phyloP scores from a whole-genome alignment of 2,113 vertebrate species.

The Pollachius pollachius region DNA sequence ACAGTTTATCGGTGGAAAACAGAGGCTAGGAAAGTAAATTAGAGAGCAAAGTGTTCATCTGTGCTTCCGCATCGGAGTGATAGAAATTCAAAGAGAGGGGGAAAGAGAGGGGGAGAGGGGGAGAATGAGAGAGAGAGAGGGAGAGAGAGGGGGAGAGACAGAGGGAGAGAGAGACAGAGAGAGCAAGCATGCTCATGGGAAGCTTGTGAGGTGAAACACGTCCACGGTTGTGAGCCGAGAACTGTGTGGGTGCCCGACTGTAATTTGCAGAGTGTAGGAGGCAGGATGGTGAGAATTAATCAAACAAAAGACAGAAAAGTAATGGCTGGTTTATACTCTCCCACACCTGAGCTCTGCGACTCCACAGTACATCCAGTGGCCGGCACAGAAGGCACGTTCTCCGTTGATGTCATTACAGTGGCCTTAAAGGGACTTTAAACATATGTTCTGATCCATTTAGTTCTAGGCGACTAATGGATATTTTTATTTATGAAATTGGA shows the following conservation, averaged over 20 bases:
- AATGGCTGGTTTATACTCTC: slow-evolving; percentile 19
- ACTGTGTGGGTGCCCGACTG: not conserved
- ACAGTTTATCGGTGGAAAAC: not conserved
- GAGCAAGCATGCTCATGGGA: too few species aligned
- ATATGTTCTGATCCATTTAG: not conserved
- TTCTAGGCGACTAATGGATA: too few species aligned
- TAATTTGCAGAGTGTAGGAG: slow-evolving; percentile 15
- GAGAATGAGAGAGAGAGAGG: too few species aligned
- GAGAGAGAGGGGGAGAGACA: too few species aligned
- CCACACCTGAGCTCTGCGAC: slow-evolving; percentile 42
- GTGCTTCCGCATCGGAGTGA: too few species aligned
- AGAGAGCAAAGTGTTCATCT: too few species aligned
- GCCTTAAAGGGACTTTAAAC: slow-evolving; percentile 23
- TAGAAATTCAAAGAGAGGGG: too few species aligned
- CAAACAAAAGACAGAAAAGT: not conserved
- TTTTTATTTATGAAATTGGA: too few species aligned
- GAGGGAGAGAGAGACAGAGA: too few species aligned
- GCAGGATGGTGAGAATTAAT: slow-evolving; percentile 43
- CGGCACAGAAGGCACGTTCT: not conserved
- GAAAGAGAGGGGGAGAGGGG: too few species aligned
- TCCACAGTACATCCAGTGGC: slow-evolving; percentile 15
- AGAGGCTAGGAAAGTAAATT: not conserved
- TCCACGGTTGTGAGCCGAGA: too few species aligned
- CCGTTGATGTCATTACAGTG: slow-evolving; percentile 10
- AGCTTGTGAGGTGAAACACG: too few species aligned